Evolutionary conservation across 2,797 vertebrate genomes (phyloP).

Genomic region (Mastacembelus armatus): DNA sequence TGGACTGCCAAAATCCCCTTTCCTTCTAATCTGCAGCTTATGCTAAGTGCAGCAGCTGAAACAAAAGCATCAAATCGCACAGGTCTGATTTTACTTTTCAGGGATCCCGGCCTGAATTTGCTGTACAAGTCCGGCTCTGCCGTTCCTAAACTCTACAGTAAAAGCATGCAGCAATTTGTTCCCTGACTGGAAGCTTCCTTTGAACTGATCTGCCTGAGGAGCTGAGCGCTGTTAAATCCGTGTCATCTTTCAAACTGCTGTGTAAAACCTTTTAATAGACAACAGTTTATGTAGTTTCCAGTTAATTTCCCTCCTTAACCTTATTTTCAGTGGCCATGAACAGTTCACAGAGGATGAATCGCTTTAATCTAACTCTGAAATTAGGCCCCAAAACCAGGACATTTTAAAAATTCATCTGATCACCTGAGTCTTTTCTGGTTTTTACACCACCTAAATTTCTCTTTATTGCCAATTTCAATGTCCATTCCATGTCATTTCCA

Average conservation of each 20-base stretch:
- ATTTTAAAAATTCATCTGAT: too few relatives aligned
- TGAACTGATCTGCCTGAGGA: slow-evolving; percentile 29
- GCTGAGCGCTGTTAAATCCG: background rate
- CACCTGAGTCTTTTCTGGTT: too few relatives aligned
- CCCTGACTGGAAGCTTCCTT: slow-evolving; percentile 12
- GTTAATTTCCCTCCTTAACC: background rate
- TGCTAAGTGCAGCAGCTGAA: slow-evolving; percentile 8
- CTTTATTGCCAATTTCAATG: too few relatives aligned
- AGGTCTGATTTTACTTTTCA: slow-evolving; percentile 4
- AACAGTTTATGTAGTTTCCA: background rate
- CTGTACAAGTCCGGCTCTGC: slow-evolving; percentile 19
- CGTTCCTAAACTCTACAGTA: slow-evolving; percentile 23
- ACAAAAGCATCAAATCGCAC: slow-evolving; percentile 15
- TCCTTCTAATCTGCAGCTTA: slow-evolving; percentile 18
- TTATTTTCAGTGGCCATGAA: background rate
- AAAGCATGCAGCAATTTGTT: slow-evolving; percentile 35
- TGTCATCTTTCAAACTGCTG: slow-evolving; percentile 20
- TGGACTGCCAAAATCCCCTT: background rate
- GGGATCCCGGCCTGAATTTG: slow-evolving; percentile 12
- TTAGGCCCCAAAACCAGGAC: too few relatives aligned
- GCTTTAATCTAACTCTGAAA: too few relatives aligned
- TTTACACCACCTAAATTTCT: too few relatives aligned
- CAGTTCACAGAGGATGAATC: background rate
- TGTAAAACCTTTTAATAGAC: background rate
- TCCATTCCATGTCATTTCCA: too few relatives aligned